Conservation (phyloP, 2,888 invertebrate genomes). For the Dysmachus trigonus region DNA sequence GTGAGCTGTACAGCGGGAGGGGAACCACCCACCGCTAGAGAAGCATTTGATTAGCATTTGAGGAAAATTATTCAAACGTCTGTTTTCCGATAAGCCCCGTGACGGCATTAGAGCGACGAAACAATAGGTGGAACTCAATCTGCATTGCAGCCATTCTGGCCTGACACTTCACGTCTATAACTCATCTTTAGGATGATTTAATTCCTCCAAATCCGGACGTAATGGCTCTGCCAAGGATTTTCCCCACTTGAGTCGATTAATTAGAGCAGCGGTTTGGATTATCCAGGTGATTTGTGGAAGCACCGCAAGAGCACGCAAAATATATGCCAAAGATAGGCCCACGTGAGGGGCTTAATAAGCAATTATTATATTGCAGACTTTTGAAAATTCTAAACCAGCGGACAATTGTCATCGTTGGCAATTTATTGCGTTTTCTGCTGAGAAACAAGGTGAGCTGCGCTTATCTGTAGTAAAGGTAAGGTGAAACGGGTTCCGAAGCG, state of each 20-base stretch:
- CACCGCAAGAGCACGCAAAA: not conserved
- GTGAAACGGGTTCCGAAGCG: not conserved
- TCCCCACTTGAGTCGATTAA: conserved; percentile 23
- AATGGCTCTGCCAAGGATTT: conserved; percentile 1
- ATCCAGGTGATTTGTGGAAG: conserved; percentile 35
- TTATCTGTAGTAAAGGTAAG: not conserved
- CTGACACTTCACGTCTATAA: conserved; percentile 21
- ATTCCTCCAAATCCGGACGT: conserved; percentile 12
- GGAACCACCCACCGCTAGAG: not conserved
- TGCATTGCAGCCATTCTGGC: conserved; percentile 3
- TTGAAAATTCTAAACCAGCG: not conserved
- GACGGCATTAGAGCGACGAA: conserved; percentile 26
- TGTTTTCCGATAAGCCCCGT: conserved; percentile 25
- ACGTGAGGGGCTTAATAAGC: not conserved
- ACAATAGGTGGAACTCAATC: not conserved
- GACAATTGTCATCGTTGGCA: not conserved
- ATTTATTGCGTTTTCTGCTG: not conserved
- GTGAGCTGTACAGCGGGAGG: not conserved
- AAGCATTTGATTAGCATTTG: conserved; percentile 44
- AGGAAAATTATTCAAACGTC: conserved; percentile 42
- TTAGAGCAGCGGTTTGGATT: conserved; percentile 21
- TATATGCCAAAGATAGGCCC: not conserved
- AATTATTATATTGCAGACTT: not conserved
- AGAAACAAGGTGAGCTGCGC: not conserved
- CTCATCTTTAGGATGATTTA: conserved; percentile 37